A percentile compares a stretch with the other conserved stretches of the same genome.
These are phyloP conservation scores for Carcina quercana DNA, from an alignment of 2,888 invertebrate species.

Conservation along the genomic window DNA sequence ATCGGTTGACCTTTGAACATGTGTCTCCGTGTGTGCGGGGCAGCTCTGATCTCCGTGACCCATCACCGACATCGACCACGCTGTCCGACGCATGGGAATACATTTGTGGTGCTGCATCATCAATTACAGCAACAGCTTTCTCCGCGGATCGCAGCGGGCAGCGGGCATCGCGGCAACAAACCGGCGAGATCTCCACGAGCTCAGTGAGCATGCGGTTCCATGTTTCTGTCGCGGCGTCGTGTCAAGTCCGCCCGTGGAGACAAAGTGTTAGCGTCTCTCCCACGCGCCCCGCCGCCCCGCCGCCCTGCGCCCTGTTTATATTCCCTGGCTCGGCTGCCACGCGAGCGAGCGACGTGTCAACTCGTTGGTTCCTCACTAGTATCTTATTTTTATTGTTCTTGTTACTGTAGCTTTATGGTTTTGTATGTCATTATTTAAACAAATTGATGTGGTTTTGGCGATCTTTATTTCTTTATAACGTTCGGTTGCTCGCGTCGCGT, in stretches of 20 bases:
- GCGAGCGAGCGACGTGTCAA: slow-evolving; percentile 15
- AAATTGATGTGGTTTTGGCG: slow-evolving; percentile 9
- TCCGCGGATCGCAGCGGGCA: no score
- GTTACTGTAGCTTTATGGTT: slow-evolving; percentile 9
- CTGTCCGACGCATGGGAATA: no score
- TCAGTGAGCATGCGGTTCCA: background rate
- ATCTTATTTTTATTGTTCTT: slow-evolving; percentile 15
- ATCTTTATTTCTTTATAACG: slow-evolving; percentile 6
- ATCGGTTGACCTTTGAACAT: no score
- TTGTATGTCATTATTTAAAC: slow-evolving; percentile 4
- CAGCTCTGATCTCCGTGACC: no score
- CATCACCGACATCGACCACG: no score
- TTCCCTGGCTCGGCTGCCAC: slow-evolving; percentile 13
- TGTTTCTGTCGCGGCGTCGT: slow-evolving; percentile 1
- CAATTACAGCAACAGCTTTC: no score
- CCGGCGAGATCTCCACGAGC: background rate
- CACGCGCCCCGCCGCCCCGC: no score
- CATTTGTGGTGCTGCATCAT: no score
- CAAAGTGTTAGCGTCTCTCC: slow-evolving; percentile 20
- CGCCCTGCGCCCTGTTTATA: slow-evolving; percentile 5
- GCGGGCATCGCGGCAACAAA: no score
- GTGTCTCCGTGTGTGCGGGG: no score
- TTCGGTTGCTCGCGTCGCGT: no score
- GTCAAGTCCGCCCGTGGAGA: slow-evolving; percentile 7
- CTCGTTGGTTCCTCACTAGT: slow-evolving; percentile 16